These are phyloP conservation scores for Scomber colias DNA, from an alignment of 2,113 vertebrate genomes.

Conservation along the genomic window DNA sequence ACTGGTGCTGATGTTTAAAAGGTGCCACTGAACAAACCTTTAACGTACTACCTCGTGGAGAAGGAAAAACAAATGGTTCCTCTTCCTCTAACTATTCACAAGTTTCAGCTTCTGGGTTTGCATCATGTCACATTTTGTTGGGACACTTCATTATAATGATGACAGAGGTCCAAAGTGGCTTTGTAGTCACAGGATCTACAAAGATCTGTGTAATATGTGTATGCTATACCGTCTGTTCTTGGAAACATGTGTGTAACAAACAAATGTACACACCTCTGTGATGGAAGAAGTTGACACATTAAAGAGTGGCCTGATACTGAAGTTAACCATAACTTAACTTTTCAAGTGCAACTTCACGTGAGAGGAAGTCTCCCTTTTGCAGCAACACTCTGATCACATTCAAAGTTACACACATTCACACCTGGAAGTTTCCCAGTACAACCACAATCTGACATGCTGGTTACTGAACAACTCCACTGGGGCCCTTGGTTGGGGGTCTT, in stretches of 20 bases:
- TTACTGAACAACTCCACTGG: too few species aligned
- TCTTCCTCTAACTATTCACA: not conserved
- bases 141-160: not conserved
- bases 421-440: too few species aligned
- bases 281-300: not conserved
- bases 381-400: too few species aligned
- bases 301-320: too few species aligned
- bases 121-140: not conserved
- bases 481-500: too few species aligned
- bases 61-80: not conserved
- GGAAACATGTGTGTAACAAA: not conserved
- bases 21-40: not conserved
- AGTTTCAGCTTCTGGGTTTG: not conserved
- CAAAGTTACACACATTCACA: too few species aligned
- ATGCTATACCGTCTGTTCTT: not conserved
- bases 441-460: too few species aligned
- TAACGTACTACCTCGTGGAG: accelerated
- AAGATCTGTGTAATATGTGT: not conserved
- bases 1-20: too few species aligned
- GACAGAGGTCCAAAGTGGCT: not conserved
- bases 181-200: not conserved
- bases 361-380: too few species aligned
- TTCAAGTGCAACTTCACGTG: too few species aligned
- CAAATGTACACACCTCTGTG: not conserved
- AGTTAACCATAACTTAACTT: too few species aligned